Evolutionary conservation across 2,888 invertebrate genomes (phyloP), one percentile per base, ranked within the genome.

Genomic region (Philopedon plagiatum): DNA sequence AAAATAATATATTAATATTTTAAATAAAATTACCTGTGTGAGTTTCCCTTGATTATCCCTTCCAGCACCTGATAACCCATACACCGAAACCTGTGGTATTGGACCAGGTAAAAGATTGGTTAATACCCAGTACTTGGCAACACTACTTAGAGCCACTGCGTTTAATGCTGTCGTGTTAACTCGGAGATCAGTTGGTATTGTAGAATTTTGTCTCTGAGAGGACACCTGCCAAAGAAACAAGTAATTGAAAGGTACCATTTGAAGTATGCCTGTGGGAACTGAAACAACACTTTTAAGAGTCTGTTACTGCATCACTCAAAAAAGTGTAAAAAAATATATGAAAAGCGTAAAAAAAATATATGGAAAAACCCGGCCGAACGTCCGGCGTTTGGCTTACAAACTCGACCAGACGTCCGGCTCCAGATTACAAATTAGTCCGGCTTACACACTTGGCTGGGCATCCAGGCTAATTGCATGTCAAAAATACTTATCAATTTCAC

Each of bases 61-160:
- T 69, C 89, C 86, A 73, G 87, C 80, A 64, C 90, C 88, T 67
- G 91, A 90, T 73, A 92, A 86, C 13, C 90, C 90, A 83, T 91
- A 92, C 63, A 92, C 91, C 54, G 91, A 91, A 62, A 92, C 92
- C 88, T 92, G 93, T 71, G 92, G 92, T 84, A 93, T 89, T 60
- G 92, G 92, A 69, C 92, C 91, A 65, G 93, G 93, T 83, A 93
- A 91, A 77, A 94, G 87, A 88, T 93, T 93, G 75, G 93, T 93
- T 84, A 94, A 90, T 83, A 94, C 93, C 93, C 93, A 94, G 85
- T 93, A 94, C 85, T 94, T 94, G 77, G 93, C 93, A 81, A 93
- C 92, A 86, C 90, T 92, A 83, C 91, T 91, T 86, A 92, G 88
- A 81, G 92, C 91, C 81, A 92, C 91, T 66, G 89, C 88, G 83